Conservation (phyloP, 2,888 invertebrate species). For the Strigamia transsilvanica region DNA sequence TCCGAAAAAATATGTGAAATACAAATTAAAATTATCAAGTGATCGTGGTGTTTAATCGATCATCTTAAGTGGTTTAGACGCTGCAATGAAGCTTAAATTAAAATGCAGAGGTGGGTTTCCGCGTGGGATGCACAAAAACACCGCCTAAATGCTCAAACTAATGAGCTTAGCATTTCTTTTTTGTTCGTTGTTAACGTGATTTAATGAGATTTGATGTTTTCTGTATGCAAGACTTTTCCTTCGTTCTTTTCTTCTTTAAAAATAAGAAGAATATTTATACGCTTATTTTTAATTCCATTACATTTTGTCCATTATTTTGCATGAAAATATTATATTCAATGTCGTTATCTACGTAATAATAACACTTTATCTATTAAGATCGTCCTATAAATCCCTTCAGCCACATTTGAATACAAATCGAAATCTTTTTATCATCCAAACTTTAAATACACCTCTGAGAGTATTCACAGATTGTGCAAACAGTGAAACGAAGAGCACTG, state of each 20-base stretch:
- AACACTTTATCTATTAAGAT: slow-evolving; percentile 5
- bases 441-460: slow-evolving; percentile 5
- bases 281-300: slow-evolving; percentile 18
- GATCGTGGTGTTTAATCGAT: background rate
- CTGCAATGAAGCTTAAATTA: background rate
- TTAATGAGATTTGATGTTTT: background rate
- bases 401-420: slow-evolving; percentile 22
- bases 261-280: background rate
- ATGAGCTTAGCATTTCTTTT: background rate
- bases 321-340: background rate
- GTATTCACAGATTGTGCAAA: slow-evolving; percentile 1
- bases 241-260: no score
- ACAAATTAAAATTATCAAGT: no score
- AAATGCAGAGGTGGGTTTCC: background rate
- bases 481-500: background rate
- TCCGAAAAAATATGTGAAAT: no score
- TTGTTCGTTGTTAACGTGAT: background rate
- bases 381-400: background rate
- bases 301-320: background rate
- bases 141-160: background rate
- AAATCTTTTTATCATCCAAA: slow-evolving; percentile 9
- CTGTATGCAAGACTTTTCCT: background rate
- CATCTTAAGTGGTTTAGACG: background rate
- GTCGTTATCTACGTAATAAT: slow-evolving; percentile 21
- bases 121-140: no score